These are phyloP conservation scores for Aurelia sp. DNA, from an alignment of 30 jellyfish, hydroid and myxozoan species.

Conservation along the genomic window DNA sequence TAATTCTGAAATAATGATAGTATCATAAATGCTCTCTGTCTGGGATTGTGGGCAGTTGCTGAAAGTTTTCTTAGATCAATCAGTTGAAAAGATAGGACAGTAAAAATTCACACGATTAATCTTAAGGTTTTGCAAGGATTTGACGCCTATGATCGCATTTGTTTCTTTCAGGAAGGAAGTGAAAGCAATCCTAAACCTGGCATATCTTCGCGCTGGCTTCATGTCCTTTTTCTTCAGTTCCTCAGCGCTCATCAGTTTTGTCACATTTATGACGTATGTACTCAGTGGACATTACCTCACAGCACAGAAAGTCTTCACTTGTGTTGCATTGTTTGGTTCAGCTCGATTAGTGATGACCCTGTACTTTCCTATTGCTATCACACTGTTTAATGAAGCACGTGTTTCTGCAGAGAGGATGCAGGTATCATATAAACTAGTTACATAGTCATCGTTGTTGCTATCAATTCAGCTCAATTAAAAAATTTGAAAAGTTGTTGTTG, in stretches of 20 bases:
- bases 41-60: too few species aligned
- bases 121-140: not conserved
- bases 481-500: too few species aligned
- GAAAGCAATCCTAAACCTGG: conserved; percentile 69
- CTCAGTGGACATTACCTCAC: conserved; percentile 81
- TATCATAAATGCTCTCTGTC: too few species aligned
- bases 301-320: conserved; percentile 86
- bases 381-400: conserved; percentile 85
- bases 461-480: too few species aligned
- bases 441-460: too few species aligned
- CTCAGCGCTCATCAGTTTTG: conserved; percentile 73
- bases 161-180: conserved; percentile 73
- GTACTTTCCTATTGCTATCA: conserved; percentile 89
- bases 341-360: conserved; percentile 78
- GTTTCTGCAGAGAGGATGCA: conserved; percentile 85
- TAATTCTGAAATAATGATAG: too few species aligned
- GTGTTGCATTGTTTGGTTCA: conserved; percentile 77
- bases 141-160: not conserved
- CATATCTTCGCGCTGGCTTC: conserved; percentile 80
- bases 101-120: too few species aligned
- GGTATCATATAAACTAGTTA: conserved; percentile 24
- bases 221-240: conserved; percentile 98
- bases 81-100: too few species aligned
- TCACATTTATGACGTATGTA: conserved; percentile 87
- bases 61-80: too few species aligned